Conservation (phyloP, 30 jellyfish, hydroid and myxozoan species). For the Turritopsis rubra region DNA sequence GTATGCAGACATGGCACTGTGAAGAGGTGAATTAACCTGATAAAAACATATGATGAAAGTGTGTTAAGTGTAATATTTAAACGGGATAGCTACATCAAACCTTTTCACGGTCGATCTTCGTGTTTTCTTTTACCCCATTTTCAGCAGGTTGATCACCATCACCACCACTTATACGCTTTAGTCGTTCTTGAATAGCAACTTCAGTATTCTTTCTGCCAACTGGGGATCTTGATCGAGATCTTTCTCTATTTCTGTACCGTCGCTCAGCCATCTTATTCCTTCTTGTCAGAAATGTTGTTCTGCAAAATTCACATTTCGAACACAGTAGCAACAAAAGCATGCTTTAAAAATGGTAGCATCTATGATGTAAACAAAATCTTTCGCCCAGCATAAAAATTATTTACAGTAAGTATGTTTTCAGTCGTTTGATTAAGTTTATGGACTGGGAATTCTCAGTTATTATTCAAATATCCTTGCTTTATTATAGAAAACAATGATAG, state of each 20-base stretch:
- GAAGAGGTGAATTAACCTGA: too few relatives aligned
- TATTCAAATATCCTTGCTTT: background rate
- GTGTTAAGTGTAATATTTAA: background rate
- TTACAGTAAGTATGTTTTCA: too few relatives aligned
- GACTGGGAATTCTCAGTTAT: background rate
- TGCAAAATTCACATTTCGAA: background rate
- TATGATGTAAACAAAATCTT: background rate
- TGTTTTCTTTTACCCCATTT: conserved; percentile 5
- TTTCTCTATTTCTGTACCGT: background rate
- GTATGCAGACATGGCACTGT: too few relatives aligned
- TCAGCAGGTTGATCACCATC: conserved; percentile 16
- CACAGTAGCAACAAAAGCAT: background rate
- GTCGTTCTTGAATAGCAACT: conserved; percentile 16
- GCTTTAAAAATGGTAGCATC: background rate
- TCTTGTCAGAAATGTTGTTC: conserved; percentile 3
- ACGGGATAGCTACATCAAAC: conserved; percentile 2
- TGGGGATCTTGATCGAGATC: conserved; percentile 32
- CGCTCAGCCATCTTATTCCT: conserved; percentile 3
- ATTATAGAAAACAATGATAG: background rate
- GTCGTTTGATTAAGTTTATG: too few relatives aligned
- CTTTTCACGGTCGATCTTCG: conserved; percentile 72
- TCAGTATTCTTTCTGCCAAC: conserved; percentile 11
- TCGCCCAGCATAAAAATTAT: background rate
- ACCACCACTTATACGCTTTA: conserved; percentile 20
- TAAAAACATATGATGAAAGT: too few relatives aligned